Conservation (phyloP, 1,140 invertebrate species). For the Tetramorium alpestre region DNA sequence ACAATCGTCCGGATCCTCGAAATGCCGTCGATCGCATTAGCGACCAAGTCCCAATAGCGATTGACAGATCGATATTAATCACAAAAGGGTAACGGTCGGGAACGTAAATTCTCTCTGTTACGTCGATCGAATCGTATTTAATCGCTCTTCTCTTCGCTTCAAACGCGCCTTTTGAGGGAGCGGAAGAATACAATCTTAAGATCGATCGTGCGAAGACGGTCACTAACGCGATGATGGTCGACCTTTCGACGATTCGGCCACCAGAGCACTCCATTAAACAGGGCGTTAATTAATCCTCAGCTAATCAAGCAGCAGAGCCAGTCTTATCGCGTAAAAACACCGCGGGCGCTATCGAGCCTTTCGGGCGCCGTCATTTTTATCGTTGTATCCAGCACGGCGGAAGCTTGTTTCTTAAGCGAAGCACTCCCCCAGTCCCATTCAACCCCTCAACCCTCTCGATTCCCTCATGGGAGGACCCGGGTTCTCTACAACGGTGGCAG, state of each 20-base stretch:
- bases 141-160: conserved; percentile 13
- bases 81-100: not conserved
- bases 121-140: conserved; percentile 21
- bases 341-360: conserved; percentile 60
- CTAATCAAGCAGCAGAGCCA: conserved; percentile 65
- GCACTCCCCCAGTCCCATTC: conserved; percentile 5
- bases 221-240: conserved; percentile 40
- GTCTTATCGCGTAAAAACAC: conserved; percentile 62
- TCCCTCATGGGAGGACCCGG: conserved; percentile 51
- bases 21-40: conserved; percentile 31
- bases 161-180: not conserved
- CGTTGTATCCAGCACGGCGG: conserved; percentile 61
- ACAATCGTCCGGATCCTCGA: conserved; percentile 28
- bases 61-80: conserved; percentile 6
- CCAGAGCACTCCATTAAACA: conserved; percentile 54
- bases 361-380: conserved; percentile 60
- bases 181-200: conserved; percentile 17
- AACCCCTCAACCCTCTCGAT: conserved; percentile 28
- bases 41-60: not conserved
- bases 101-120: not conserved
- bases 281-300: conserved; percentile 52
- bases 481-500: conserved; percentile 51
- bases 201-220: conserved; percentile 20
- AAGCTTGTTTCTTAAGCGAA: conserved; percentile 68
- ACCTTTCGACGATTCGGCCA: conserved; percentile 32